Evolutionary conservation across 2,113 vertebrate genomes (phyloP).

Genomic region (Paradisaea rubra): DNA sequence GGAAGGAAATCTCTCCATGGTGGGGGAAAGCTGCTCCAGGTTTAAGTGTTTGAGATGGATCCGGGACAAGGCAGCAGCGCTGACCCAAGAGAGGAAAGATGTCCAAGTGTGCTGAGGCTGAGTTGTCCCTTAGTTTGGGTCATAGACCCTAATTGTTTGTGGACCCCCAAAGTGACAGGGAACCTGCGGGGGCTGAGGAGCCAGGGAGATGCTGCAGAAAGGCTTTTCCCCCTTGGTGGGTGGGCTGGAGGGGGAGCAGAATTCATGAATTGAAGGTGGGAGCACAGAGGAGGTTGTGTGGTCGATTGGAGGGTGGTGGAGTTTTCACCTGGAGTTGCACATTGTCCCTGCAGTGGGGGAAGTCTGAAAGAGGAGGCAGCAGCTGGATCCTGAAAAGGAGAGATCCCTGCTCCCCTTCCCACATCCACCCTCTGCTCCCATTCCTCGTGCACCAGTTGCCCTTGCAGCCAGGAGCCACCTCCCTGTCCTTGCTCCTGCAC

Average conservation of each 20-base stretch:
- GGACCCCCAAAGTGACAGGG: not conserved
- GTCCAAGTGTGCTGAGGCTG: not conserved
- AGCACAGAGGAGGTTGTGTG: not conserved
- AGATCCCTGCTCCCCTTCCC: not conserved
- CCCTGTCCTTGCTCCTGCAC: not conserved
- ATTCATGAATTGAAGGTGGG: not conserved
- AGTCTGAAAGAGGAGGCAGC: not conserved
- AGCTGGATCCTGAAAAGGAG: not conserved
- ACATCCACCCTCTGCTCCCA: not conserved
- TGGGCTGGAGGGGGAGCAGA: not conserved
- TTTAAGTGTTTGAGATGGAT: not conserved
- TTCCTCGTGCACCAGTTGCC: not conserved
- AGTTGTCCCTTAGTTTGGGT: not conserved
- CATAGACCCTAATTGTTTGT: too few species aligned
- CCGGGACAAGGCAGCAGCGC: accelerated
- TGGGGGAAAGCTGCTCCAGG: not conserved
- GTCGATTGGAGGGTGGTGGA: accelerated
- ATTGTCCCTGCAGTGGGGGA: not conserved
- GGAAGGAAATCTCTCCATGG: not conserved
- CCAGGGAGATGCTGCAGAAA: not conserved
- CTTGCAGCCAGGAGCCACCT: not conserved
- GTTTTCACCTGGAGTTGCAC: not conserved
- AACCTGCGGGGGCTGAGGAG: not conserved
- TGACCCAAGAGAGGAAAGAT: not conserved
- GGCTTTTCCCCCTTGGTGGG: not conserved